Conservation (phyloP, 37 sponge, comb jelly and placozoan species). For the Agelas oroides region DNA sequence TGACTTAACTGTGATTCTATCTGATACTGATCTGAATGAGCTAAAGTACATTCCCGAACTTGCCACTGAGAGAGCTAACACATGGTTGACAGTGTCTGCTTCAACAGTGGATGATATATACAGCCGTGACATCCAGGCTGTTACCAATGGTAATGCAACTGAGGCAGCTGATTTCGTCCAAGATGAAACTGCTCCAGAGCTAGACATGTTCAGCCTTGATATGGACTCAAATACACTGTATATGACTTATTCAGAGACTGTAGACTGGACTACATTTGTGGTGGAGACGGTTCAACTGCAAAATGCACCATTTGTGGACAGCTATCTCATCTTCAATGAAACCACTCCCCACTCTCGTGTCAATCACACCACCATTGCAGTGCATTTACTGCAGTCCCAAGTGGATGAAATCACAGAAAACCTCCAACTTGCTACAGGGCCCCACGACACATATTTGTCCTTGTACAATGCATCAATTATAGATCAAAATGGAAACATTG, state of each 20-base stretch:
- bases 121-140: constrained; percentile 54
- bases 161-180: constrained; percentile 49
- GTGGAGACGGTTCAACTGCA: constrained; percentile 49
- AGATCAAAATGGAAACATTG: constrained; percentile 55
- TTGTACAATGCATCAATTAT: constrained; percentile 36
- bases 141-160: constrained; percentile 77
- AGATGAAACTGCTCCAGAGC: constrained; percentile 68
- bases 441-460: constrained; percentile 50
- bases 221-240: constrained; percentile 61
- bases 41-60: constrained; percentile 61
- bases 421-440: constrained; percentile 67
- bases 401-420: constrained; percentile 73
- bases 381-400: constrained; percentile 61
- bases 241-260: constrained; percentile 78
- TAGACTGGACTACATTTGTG: constrained; percentile 29
- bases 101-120: constrained; percentile 75
- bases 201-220: constrained; percentile 68
- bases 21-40: constrained; percentile 71
- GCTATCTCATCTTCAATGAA: constrained; percentile 14
- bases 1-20: constrained; percentile 64
- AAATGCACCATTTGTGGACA: constrained; percentile 17
- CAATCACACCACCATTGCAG: constrained; percentile 43
- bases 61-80: constrained; percentile 67
- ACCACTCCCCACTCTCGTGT: constrained; percentile 9
- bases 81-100: constrained; percentile 73